Base-by-base conservation (phyloP, 2,888 invertebrate genomes). In the Hyppa rectilinea region DNA sequence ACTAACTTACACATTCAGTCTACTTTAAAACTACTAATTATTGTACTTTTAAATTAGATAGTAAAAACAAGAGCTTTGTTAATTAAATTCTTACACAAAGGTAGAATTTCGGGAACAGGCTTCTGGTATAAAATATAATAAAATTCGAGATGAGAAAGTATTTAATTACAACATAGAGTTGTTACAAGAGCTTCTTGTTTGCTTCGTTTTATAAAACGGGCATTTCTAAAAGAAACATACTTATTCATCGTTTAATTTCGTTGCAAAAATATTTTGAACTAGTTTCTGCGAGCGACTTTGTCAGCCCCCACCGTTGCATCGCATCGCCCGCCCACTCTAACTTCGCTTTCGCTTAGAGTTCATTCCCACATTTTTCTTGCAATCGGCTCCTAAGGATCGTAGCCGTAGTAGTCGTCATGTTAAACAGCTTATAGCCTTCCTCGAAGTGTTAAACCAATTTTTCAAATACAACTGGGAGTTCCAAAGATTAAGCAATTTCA, bases 71-170 rank as follows among this genome's bases (percentile, higher is more conserved):
- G 43, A 68, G 64, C 55, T 58, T 62, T 68, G 71, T 69, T 82
- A 75, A 72, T 82, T 84, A 76, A 72, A 80, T 71, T 60, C 65
- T 75, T 66, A 52, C 55, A 71, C 71, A 80, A 74, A 84, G 70
- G 72, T 58, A 64, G 20, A 74, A 80, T 76, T 75, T 72, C 9
- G 56, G 49, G 34, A 66, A 67, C 65, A 59, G 58, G 36, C 61
- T 66, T 69, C 20, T 59, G 50, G 55, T 62, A 31, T 59, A 77
- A 71, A 53, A 58, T 69, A 47, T 56, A 55, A 62, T 64, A 47
- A 78, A 77, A 72, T 50, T 45, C 68, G 58, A 65, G 58, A 65
- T 23, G 60, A 64, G 56, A 52, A 72, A 71, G 55, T 70, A 70
- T 82, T 80, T 75, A 53, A 75, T 76, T 76, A 75, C 34, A 26